phyloP scores from a whole-genome alignment of 2,113 vertebrate species.

The Cebidichthys violaceus region DNA sequence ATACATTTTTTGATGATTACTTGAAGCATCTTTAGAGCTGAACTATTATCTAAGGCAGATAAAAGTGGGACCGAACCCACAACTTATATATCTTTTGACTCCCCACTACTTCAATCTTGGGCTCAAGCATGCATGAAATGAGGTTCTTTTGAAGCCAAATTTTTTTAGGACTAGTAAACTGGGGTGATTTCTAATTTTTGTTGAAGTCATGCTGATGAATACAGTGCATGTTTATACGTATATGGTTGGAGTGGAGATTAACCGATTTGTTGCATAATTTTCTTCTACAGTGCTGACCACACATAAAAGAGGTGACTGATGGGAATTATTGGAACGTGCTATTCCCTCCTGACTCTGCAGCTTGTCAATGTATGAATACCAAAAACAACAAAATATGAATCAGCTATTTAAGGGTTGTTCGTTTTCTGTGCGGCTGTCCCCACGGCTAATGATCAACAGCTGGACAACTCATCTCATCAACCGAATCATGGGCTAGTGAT shows the following conservation, averaged over 20 bases:
- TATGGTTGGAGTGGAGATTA: neutral
- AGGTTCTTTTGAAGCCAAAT: neutral
- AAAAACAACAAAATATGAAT: constrained; percentile 2
- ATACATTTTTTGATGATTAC: neutral
- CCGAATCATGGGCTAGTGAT: neutral
- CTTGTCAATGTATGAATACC: neutral
- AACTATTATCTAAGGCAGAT: constrained; percentile 5
- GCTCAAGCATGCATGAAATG: constrained; percentile 25
- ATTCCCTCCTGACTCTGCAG: neutral
- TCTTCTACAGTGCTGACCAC: neutral
- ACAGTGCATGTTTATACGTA: neutral
- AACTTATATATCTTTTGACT: neutral
- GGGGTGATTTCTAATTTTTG: neutral
- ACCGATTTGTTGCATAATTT: neutral
- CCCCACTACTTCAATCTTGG: constrained; percentile 1
- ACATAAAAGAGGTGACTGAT: neutral
- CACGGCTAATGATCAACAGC: constrained; percentile 26
- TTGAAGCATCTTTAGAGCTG: neutral
- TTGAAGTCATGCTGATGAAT: neutral
- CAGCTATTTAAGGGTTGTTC: neutral
- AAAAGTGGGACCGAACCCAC: neutral
- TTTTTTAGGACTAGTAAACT: neutral
- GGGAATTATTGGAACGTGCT: neutral
- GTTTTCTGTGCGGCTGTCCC: constrained; percentile 9
- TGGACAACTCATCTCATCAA: constrained; percentile 6